Evolutionary conservation across 1,140 invertebrate genomes (phyloP), one percentile per base, ranked within the genome.

Genomic region (Periplaneta americana): DNA sequence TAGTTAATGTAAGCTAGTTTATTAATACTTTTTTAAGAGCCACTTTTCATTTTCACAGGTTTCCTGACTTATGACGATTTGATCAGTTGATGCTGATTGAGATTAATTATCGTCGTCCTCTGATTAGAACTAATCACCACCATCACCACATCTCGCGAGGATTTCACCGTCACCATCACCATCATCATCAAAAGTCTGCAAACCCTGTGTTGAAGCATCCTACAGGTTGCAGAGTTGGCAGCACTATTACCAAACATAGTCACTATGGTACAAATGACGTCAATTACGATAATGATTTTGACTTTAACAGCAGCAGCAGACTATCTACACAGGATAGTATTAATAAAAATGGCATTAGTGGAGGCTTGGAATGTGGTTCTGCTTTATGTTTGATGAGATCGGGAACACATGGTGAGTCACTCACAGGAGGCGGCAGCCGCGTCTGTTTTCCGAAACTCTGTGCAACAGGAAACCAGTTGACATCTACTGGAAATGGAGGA

Each of bases 61-160:
- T 93, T 85, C 91, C 92, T 13, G 91, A 93, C 85, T 92, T 93
- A 90, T 93, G 92, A 93, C 91, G 90, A 83, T 90, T 88, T 86
- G 89, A 89, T 84, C 83, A 87, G 77, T 83, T 87, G 78, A 86
- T 86, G 87, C 81, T 86, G 86, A 82, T 83, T 87, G 79, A 85
- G 82, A 37, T 82, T 32, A 57, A 33, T n/a, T 82, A 48, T 35
- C 34, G 74, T 76, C 34, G 78, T 33, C 80, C 74, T 34, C 78
- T 77, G 57, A 66, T 75, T 34, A 74, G 66, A 35, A 77, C 35
- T 10, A 34, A n/a, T 36, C 75, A 36, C 31, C 75, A 15, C 28
- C 74, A 31, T 31, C 33, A 33, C 17, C 75, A 36, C 32, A 34
- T 22, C 33, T 33, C 75, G 8, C 75, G 75, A 36, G 22, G 35